phyloP scores from a whole-genome alignment of 2,113 vertebrate species.

The Puntigrus tetrazona region DNA sequence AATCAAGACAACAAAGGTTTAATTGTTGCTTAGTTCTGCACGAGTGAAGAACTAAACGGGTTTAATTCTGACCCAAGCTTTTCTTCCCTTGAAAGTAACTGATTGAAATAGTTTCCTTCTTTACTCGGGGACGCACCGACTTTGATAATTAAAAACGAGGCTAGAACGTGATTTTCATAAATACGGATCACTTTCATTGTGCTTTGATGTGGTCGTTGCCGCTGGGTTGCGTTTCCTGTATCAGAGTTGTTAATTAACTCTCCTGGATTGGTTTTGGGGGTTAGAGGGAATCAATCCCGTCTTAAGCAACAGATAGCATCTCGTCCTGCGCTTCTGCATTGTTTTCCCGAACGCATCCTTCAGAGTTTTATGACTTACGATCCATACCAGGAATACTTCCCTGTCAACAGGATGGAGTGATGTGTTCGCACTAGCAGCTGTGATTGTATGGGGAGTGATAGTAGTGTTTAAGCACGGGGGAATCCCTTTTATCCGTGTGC shows the following conservation, averaged over 20 bases:
- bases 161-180: neutral
- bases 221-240: neutral
- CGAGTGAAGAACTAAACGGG: neutral
- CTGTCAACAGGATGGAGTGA: conserved; percentile 18
- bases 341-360: conserved; percentile 7
- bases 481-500: conserved; percentile 6
- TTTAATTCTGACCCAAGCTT: neutral
- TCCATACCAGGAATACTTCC: conserved; percentile 24
- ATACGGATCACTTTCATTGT: neutral
- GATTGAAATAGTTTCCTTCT: conserved; percentile 13
- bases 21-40: conserved; percentile 53
- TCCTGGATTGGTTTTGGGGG: conserved; percentile 6
- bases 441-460: conserved; percentile 16
- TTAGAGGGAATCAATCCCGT: neutral
- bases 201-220: conserved; percentile 30
- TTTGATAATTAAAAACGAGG: conserved; percentile 25
- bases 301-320: neutral
- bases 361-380: conserved; percentile 23
- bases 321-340: neutral
- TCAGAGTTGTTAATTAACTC: conserved; percentile 9
- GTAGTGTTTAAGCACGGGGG: neutral
- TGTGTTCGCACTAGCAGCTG: conserved; percentile 27
- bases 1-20: conserved; percentile 60
- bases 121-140: neutral
- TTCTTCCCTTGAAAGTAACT: conserved; percentile 42